These are phyloP conservation scores for Lytechinus pictus DNA, from an alignment of 35 echinoderm and acorn worm genomes.

Conservation along the genomic window DNA sequence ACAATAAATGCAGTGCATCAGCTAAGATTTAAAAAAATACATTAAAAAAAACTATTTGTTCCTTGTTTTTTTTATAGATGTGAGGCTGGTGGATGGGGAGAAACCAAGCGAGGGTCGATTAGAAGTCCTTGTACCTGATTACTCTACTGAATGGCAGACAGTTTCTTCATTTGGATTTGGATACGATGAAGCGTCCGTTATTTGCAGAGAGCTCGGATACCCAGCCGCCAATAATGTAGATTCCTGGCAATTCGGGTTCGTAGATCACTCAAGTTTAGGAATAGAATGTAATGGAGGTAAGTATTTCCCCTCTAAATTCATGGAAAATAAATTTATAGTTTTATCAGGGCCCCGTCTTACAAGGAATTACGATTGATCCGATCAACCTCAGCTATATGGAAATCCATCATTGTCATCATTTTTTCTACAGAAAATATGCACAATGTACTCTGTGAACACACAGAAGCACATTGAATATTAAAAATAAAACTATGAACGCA, in stretches of 20 bases:
- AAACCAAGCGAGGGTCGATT: background rate
- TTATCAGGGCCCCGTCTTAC: too few relatives aligned
- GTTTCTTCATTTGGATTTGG: background rate
- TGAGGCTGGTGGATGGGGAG: background rate
- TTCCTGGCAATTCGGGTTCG: background rate
- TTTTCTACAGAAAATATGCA: too few relatives aligned
- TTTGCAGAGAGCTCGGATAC: background rate
- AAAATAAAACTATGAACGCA: too few relatives aligned
- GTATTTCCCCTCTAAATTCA: background rate
- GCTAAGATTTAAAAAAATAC: too few relatives aligned
- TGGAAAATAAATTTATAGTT: too few relatives aligned
- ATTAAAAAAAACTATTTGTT: too few relatives aligned
- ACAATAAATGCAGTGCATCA: too few relatives aligned
- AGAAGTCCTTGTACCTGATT: background rate
- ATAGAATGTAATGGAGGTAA: background rate
- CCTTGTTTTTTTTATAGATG: background rate
- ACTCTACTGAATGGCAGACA: background rate
- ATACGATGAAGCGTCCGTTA: background rate
- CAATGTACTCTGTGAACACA: too few relatives aligned
- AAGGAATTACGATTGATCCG: too few relatives aligned
- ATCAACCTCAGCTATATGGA: too few relatives aligned
- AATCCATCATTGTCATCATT: too few relatives aligned
- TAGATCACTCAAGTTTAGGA: background rate
- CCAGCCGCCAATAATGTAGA: background rate
- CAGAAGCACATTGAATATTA: too few relatives aligned